Conservation (phyloP, 2,797 vertebrate species). For the Urophycis tenuis region DNA sequence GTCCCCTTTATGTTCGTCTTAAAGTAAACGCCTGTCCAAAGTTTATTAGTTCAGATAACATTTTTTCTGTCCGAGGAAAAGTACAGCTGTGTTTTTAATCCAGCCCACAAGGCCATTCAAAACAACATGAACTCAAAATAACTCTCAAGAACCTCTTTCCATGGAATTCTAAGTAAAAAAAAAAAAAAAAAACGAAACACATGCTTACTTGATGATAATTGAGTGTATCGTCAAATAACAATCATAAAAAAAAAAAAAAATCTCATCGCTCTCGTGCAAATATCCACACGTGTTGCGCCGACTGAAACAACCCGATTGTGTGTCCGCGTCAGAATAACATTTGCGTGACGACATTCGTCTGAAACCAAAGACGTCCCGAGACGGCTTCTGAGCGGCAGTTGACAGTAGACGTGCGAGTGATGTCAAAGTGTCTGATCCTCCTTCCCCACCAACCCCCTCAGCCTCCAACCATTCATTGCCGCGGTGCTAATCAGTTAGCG, state of each 20-base stretch:
- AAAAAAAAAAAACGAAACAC: too few relatives aligned
- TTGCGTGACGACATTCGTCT: conserved; percentile 55
- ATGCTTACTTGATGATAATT: conserved; percentile 20
- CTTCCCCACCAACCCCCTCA: conserved; percentile 27
- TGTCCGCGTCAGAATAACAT: conserved; percentile 2
- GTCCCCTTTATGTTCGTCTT: conserved; percentile 70
- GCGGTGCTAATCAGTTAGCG: conserved; percentile 63
- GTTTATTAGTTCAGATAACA: conserved; percentile 48
- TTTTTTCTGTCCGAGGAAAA: conserved; percentile 53
- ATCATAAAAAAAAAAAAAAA: not conserved
- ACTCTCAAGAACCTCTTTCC: conserved; percentile 48
- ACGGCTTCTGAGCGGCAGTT: conserved; percentile 43
- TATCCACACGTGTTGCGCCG: too few relatives aligned
- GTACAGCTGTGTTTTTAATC: conserved; percentile 81
- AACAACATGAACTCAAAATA: conserved; percentile 68
- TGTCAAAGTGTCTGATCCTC: conserved; percentile 52
- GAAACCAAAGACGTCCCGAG: conserved; percentile 44
- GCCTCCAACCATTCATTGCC: conserved; percentile 51
- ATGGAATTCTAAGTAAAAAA: conserved; percentile 47
- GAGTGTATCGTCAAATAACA: conserved; percentile 33
- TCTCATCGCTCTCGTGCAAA: conserved; percentile 17
- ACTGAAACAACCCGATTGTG: conserved; percentile 5
- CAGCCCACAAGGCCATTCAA: conserved; percentile 63
- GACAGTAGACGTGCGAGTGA: conserved; percentile 57
- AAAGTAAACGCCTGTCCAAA: conserved; percentile 77